Percentiles rank a stretch among this genome's conserved stretches.
phyloP scores from a whole-genome alignment of 2,888 invertebrate genomes.

The Osmoderma eremita region DNA sequence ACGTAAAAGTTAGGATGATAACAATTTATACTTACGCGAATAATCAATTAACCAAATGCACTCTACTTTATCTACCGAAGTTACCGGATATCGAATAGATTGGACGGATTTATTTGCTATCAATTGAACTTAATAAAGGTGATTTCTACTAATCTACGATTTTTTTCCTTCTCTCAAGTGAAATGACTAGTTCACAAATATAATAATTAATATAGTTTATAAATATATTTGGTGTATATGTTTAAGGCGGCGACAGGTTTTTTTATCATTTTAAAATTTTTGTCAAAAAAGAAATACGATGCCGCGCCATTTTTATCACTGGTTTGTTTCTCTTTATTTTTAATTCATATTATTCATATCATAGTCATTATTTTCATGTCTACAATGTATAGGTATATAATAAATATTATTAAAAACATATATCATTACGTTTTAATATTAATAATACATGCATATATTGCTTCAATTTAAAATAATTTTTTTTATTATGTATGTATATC shows the following conservation, averaged over 20 bases:
- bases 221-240: constrained; percentile 58
- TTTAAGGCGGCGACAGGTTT: constrained; percentile 58
- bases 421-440: constrained; percentile 48
- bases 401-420: constrained; percentile 52
- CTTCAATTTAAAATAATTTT: constrained; percentile 49
- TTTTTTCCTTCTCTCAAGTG: constrained; percentile 25
- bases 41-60: background rate
- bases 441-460: constrained; percentile 55
- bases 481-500: constrained; percentile 42
- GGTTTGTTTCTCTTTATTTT: constrained; percentile 31
- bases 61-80: background rate
- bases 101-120: constrained; percentile 9
- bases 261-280: constrained; percentile 27
- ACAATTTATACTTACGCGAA: no score
- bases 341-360: constrained; percentile 26
- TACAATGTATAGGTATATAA: constrained; percentile 37
- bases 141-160: constrained; percentile 24
- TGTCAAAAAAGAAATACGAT: constrained; percentile 14
- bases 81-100: constrained; percentile 10
- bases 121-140: constrained; percentile 32
- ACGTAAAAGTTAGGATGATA: no score
- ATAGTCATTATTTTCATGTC: constrained; percentile 25
- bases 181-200: constrained; percentile 46
- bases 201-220: constrained; percentile 44
- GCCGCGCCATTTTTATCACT: constrained; percentile 43